Conservation (phyloP, 2,113 vertebrate genomes). For the Cheilinus undulatus region DNA sequence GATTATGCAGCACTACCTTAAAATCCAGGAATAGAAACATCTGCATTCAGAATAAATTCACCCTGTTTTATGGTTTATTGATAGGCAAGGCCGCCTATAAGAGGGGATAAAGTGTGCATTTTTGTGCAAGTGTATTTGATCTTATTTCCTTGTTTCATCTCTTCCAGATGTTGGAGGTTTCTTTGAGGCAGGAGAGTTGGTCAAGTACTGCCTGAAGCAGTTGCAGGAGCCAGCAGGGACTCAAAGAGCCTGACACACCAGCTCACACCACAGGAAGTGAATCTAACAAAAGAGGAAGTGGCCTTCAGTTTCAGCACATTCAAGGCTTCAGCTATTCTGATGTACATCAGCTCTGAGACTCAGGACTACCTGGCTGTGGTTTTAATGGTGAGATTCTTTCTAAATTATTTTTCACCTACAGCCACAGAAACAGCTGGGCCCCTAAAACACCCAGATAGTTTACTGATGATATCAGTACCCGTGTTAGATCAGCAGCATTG, state of each 20-base stretch:
- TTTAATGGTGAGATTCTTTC: slow-evolving; percentile 86
- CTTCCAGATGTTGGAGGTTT: slow-evolving; percentile 93
- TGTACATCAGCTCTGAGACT: slow-evolving; percentile 92
- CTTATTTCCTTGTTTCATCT: neutral
- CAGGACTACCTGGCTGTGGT: slow-evolving; percentile 93
- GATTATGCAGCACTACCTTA: too few relatives aligned
- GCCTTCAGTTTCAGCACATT: slow-evolving; percentile 97
- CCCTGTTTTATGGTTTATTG: too few relatives aligned
- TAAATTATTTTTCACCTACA: neutral
- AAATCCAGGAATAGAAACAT: too few relatives aligned
- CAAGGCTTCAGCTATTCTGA: slow-evolving; percentile 89
- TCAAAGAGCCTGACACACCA: slow-evolving; percentile 54
- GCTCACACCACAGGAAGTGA: slow-evolving; percentile 69
- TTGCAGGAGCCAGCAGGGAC: slow-evolving; percentile 80
- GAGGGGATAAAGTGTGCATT: too few relatives aligned
- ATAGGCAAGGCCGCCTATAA: too few relatives aligned
- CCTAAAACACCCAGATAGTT: too few relatives aligned
- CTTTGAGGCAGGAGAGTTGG: slow-evolving; percentile 94
- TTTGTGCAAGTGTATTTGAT: neutral
- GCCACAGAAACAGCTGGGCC: too few relatives aligned
- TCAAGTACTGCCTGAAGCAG: slow-evolving; percentile 86
- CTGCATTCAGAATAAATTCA: too few relatives aligned
- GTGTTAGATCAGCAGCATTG: too few relatives aligned
- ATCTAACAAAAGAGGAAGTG: slow-evolving; percentile 86
- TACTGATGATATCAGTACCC: too few relatives aligned